A percentile compares a stretch with the other conserved stretches of the same genome.
These are phyloP conservation scores for Drosophila auraria DNA, from an alignment of 1,140 invertebrate genomes.

Conservation along the genomic window DNA sequence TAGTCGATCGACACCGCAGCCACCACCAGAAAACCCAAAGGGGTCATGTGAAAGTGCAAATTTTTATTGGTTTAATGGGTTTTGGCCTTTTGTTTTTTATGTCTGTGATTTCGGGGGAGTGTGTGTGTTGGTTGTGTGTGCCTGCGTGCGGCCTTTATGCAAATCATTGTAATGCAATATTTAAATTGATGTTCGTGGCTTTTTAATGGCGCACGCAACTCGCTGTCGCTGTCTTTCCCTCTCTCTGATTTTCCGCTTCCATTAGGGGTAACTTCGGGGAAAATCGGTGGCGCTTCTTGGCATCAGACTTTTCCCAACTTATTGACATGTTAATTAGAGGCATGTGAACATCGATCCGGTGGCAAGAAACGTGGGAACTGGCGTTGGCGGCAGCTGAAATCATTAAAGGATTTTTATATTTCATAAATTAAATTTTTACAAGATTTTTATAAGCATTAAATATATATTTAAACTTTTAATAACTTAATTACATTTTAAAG, in stretches of 20 bases:
- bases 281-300: slow-evolving; percentile 10
- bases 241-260: slow-evolving; percentile 10
- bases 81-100: slow-evolving; percentile 24
- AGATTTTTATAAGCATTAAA: too few relatives aligned
- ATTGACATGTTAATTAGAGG: slow-evolving; percentile 44
- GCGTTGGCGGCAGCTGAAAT: neutral
- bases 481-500: neutral
- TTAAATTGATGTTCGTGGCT: slow-evolving; percentile 80
- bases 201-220: slow-evolving; percentile 75
- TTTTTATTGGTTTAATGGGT: slow-evolving; percentile 77
- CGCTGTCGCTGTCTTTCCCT: slow-evolving; percentile 4
- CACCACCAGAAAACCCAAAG: slow-evolving; percentile 31
- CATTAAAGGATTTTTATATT: neutral
- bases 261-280: slow-evolving; percentile 27
- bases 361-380: slow-evolving; percentile 18
- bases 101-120: slow-evolving; percentile 59
- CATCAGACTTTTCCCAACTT: slow-evolving; percentile 18
- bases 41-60: slow-evolving; percentile 82
- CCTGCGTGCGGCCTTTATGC: slow-evolving; percentile 66
- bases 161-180: slow-evolving; percentile 83
- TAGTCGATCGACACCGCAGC: slow-evolving; percentile 53
- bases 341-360: slow-evolving; percentile 18
- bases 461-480: neutral
- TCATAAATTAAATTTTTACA: neutral
- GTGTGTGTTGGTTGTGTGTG: slow-evolving; percentile 11